Evolutionary conservation across 2,797 vertebrate species (phyloP).

Genomic region (Notoglanidium macrostoma): DNA sequence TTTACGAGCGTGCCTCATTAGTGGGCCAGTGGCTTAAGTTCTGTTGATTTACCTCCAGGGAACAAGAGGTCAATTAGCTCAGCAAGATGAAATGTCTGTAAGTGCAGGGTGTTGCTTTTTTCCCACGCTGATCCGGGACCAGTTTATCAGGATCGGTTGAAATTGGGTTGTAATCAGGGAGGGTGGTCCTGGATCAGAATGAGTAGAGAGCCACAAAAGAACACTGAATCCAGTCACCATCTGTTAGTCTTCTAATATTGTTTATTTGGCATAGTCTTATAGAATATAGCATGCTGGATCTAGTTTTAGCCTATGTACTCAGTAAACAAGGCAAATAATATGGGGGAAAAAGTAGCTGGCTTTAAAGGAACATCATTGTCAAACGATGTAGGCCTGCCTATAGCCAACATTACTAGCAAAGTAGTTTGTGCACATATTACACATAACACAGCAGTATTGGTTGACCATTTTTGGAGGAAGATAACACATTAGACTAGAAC

Average conservation of each 20-base stretch:
- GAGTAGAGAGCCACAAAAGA: conserved; percentile 64
- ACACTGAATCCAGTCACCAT: conserved; percentile 26
- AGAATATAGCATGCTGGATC: not conserved
- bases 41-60: conserved; percentile 80
- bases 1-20: conserved; percentile 79
- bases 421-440: not conserved
- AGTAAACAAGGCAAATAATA: not conserved
- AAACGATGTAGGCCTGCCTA: not conserved
- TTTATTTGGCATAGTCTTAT: not conserved
- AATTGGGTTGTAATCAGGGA: conserved; percentile 1
- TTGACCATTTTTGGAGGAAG: not conserved
- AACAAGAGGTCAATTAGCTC: conserved; percentile 79
- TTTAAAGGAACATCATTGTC: not conserved
- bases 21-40: conserved; percentile 73
- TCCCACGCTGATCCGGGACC: conserved; percentile 54
- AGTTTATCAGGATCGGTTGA: conserved; percentile 33
- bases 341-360: not conserved
- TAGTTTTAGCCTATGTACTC: not conserved
- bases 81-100: conserved; percentile 75
- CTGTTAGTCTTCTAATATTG: conserved; percentile 23
- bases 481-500: not conserved
- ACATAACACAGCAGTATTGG: no score
- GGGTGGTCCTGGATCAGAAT: conserved; percentile 26
- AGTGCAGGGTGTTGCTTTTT: conserved; percentile 65
- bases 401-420: not conserved